These are phyloP conservation scores for Pocota personata DNA, from an alignment of 2,888 invertebrate species.

Conservation along the genomic window DNA sequence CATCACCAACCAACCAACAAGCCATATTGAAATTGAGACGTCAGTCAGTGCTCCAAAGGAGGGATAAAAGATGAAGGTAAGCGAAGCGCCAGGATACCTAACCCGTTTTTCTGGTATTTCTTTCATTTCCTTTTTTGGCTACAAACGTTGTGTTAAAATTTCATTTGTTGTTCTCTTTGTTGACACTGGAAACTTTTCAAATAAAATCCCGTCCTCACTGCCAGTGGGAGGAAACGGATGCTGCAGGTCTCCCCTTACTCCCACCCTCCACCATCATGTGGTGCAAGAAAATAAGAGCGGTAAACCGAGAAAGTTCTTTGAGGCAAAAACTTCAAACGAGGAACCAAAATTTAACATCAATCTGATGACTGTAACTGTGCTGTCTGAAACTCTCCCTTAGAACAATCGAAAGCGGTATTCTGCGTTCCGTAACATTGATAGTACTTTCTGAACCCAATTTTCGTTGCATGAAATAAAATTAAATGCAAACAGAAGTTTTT, in stretches of 20 bases:
- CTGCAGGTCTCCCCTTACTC: neutral
- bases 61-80: conserved; percentile 63
- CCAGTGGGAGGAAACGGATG: neutral
- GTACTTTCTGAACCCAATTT: conserved; percentile 4
- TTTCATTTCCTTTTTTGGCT: conserved; percentile 9
- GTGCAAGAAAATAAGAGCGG: conserved; percentile 32
- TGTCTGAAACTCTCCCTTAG: neutral
- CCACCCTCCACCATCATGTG: neutral
- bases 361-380: neutral
- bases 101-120: conserved; percentile 48
- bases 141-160: conserved; percentile 60
- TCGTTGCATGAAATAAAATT: conserved; percentile 18
- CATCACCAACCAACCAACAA: conserved; percentile 37
- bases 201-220: conserved; percentile 58
- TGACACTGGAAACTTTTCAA: conserved; percentile 71
- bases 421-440: neutral
- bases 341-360: conserved; percentile 28
- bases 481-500: conserved; percentile 26
- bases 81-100: conserved; percentile 44
- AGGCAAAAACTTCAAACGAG: conserved; percentile 37
- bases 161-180: conserved; percentile 70
- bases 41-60: conserved; percentile 55
- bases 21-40: conserved; percentile 72
- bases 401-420: conserved; percentile 37
- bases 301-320: conserved; percentile 47